Evolutionary conservation across 2,888 invertebrate species (phyloP), one percentile per base, ranked within the genome.

Genomic region (Spodoptera littoralis): DNA sequence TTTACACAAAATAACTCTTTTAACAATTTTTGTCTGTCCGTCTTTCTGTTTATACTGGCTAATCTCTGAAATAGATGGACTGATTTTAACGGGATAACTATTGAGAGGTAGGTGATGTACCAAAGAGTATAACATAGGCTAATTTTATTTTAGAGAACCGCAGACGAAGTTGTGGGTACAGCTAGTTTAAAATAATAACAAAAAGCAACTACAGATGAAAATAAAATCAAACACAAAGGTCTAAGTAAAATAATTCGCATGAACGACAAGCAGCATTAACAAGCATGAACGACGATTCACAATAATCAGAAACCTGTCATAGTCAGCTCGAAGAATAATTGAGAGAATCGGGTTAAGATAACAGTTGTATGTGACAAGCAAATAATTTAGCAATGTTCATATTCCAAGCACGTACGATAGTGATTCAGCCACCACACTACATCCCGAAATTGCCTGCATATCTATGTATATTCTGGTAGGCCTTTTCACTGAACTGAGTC

Each of bases 351-450:
- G 48, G 65, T 70, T 59, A 71, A 30, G 55, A 56, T 75, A 70
- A 58, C 71, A 52, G 51, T 70, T 56, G 71, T 60, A 62, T 57
- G 69, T 70, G 76, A 75, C 71, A 71, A 59, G 55, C 65, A 71
- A 75, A 75, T 76, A 59, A 75, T 71, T 75, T 71, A 49, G 52
- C 22, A 13, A 18, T n/a, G 9, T 75, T 58, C 8, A 46, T 13
- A 75, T 71, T 71, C 65, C 13, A n/a, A 24, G 42, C 71, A 71
- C 71, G 71, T 65, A 56, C 76, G 44, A 44, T 30, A 56, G 65
- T 71, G 72, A 70, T 59, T 75, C 72, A 64, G 44, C 55, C 24
- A 55, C 51, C 71, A 56, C 65, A 70, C 54, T 71, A 75, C 55
- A 65, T n/a, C 46, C 59, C 49, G n/a, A 75, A 75, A 56, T 75